Evolutionary conservation across 2,113 vertebrate species (phyloP).

Genomic region (Mustela nigripes): DNA sequence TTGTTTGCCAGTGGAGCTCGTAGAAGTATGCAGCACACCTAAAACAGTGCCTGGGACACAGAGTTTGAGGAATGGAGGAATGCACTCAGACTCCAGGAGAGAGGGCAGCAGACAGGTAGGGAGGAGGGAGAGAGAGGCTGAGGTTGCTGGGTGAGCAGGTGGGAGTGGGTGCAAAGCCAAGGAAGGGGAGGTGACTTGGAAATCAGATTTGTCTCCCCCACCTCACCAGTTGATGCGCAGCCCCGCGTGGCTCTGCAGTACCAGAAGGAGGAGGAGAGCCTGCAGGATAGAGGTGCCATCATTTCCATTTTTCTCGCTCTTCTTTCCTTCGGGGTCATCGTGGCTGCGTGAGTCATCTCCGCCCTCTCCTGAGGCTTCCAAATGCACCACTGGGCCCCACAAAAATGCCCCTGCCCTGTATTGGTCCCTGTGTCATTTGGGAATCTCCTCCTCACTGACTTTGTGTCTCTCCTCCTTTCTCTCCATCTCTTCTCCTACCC

Average conservation of each 20-base stretch:
- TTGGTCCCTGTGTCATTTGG: not conserved
- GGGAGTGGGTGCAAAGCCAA: not conserved
- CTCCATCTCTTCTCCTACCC: not conserved
- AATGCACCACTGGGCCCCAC: not conserved
- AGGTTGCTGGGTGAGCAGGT: not conserved
- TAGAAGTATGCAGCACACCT: not conserved
- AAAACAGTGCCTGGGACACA: not conserved
- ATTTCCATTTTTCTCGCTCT: not conserved
- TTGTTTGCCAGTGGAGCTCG: not conserved
- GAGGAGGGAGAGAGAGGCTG: not conserved
- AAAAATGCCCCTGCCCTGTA: not conserved
- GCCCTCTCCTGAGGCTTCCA: not conserved
- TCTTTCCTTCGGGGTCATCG: constrained; percentile 47
- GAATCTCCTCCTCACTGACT: not conserved
- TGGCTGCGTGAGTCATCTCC: constrained; percentile 66
- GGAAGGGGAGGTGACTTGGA: not conserved
- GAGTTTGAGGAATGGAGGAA: not conserved
- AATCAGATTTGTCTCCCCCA: not conserved
- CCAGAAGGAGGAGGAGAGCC: accelerated
- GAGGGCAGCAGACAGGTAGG: not conserved
- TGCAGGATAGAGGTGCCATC: not conserved
- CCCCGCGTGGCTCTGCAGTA: constrained; percentile 58
- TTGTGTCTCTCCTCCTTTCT: not conserved
- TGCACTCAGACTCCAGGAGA: not conserved
- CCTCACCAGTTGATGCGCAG: constrained; percentile 56